phyloP scores from a whole-genome alignment of 2,888 invertebrate genomes.

The Tetanocera ferruginea region DNA sequence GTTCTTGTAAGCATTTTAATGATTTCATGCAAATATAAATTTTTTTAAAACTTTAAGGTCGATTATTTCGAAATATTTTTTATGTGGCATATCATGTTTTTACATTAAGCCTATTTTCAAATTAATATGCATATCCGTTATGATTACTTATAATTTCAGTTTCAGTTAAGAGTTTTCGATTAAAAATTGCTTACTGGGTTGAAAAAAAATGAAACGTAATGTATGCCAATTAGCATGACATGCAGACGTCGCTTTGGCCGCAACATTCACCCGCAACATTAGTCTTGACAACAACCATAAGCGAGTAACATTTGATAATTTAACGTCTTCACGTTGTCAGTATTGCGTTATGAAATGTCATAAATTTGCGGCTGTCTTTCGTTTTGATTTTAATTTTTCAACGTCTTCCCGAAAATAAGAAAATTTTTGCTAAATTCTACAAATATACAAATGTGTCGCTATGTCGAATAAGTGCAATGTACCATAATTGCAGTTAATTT shows the following conservation, averaged over 20 bases:
- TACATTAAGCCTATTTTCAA: too few species aligned
- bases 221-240: neutral
- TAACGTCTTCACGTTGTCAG: neutral
- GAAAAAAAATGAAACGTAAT: neutral
- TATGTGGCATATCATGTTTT: too few species aligned
- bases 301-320: neutral
- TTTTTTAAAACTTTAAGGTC: too few species aligned
- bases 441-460: neutral
- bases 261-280: neutral
- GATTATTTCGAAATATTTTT: too few species aligned
- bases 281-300: constrained; percentile 4
- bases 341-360: constrained; percentile 11
- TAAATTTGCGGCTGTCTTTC: constrained; percentile 3
- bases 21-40: too few species aligned
- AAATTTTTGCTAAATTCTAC: neutral
- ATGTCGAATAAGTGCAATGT: constrained; percentile 6
- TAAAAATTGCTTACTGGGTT: too few species aligned
- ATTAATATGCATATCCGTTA: too few species aligned
- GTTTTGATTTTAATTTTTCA: constrained; percentile 30
- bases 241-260: neutral
- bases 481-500: neutral
- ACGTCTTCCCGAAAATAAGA: neutral
- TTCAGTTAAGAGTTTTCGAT: too few species aligned
- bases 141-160: too few species aligned
- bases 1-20: too few species aligned